Percentiles rank a stretch among this genome's conserved stretches.
Conservation (phyloP, 2,797 vertebrate genomes). For the Phataginus tricuspis region DNA sequence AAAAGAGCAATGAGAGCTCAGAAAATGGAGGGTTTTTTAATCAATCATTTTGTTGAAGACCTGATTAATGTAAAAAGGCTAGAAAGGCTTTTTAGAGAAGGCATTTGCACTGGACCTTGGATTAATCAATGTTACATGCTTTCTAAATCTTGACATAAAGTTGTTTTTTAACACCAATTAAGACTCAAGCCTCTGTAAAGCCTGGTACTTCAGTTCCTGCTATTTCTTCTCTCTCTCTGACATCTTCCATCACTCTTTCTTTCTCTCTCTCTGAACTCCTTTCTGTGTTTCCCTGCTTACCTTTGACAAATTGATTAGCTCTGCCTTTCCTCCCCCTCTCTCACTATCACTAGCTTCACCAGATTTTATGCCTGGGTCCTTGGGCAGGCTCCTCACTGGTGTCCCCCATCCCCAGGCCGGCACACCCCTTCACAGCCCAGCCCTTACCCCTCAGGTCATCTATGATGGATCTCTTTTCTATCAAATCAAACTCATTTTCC, state of each 20-base stretch:
- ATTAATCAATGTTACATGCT: slow-evolving; percentile 21
- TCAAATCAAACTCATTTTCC: background rate
- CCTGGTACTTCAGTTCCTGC: background rate
- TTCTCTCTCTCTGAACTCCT: background rate
- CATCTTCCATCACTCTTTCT: background rate
- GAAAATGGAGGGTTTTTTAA: background rate
- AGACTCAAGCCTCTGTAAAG: background rate
- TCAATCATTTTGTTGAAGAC: slow-evolving; percentile 46
- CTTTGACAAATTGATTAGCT: background rate
- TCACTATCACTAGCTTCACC: background rate
- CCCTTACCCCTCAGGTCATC: background rate
- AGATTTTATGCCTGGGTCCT: background rate
- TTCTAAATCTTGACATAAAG: slow-evolving; percentile 39
- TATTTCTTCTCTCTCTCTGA: background rate
- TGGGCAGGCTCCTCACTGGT: rapidly evolving
- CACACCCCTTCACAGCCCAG: background rate
- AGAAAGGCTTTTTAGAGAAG: slow-evolving; percentile 39
- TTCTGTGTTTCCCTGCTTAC: background rate
- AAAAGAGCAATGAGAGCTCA: slow-evolving; percentile 36
- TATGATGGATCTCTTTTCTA: background rate
- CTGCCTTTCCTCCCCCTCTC: background rate
- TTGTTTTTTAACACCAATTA: slow-evolving; percentile 44
- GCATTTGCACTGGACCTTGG: slow-evolving; percentile 7
- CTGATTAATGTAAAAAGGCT: slow-evolving; percentile 6
- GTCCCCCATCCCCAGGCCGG: background rate